These are phyloP conservation scores for Polydrusus tereticollis DNA, from an alignment of 2,888 invertebrate species.

Conservation along the genomic window DNA sequence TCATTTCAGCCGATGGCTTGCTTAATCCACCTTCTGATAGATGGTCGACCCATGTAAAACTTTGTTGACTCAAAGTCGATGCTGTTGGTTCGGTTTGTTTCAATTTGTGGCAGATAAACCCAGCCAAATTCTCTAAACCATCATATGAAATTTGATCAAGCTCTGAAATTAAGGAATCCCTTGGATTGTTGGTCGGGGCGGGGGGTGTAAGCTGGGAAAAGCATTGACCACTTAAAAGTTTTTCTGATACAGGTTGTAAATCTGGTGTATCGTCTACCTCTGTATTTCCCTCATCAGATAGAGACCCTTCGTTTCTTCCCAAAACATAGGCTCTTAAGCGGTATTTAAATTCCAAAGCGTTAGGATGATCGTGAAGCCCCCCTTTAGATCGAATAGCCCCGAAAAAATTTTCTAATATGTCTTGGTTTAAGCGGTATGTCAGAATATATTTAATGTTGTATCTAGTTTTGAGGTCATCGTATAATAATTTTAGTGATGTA, in stretches of 20 bases:
- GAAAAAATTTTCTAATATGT: slow-evolving; percentile 54
- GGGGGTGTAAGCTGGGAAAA: neutral
- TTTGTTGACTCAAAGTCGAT: neutral
- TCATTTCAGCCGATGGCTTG: slow-evolving; percentile 44
- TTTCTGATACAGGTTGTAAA: neutral
- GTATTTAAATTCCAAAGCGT: slow-evolving; percentile 52
- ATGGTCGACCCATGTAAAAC: slow-evolving; percentile 48
- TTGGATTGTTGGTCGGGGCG: neutral
- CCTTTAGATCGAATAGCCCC: slow-evolving; percentile 46
- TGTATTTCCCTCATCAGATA: slow-evolving; percentile 35
- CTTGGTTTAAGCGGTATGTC: slow-evolving; percentile 53
- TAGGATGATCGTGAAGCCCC: slow-evolving; percentile 52
- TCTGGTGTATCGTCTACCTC: slow-evolving; percentile 45
- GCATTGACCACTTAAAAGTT: slow-evolving; percentile 1
- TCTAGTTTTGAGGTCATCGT: slow-evolving; percentile 9
- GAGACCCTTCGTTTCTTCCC: slow-evolving; percentile 44
- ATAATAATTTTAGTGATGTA: slow-evolving; percentile 1
- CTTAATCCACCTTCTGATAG: slow-evolving; percentile 47
- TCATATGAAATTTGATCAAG: slow-evolving; percentile 35
- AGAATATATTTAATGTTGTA: slow-evolving; percentile 49
- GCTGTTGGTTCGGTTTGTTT: slow-evolving; percentile 17
- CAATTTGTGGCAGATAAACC: slow-evolving; percentile 34
- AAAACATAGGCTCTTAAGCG: slow-evolving; percentile 51
- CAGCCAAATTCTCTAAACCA: slow-evolving; percentile 42
- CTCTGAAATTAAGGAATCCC: slow-evolving; percentile 5